Base-by-base conservation (phyloP, 1,140 invertebrate genomes). In the Theocolax elegans region DNA sequence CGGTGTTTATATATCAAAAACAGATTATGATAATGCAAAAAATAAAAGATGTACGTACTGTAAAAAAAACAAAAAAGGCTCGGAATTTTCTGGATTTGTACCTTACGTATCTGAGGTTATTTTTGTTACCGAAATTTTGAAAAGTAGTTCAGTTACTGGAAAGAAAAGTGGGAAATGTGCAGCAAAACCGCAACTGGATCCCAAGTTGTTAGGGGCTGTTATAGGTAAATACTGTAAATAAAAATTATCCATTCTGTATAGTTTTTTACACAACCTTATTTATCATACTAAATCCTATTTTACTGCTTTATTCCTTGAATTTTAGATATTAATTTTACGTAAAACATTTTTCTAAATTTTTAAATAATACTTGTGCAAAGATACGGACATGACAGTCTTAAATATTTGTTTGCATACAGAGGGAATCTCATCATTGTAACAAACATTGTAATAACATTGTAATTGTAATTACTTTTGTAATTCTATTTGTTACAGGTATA, bases 1-100 rank as follows among this genome's bases (percentile, higher is more conserved):
- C n/a, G 12, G 3, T 17, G 13, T 54, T 54, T 31, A 54, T 54
- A 31, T 35, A 31, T 51, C 48, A 23, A 51, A 51, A 25, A 27
- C 12, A 3, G 19, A 51, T 0, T 51, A 51, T 51, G 23, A 54
- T 31, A 54, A 29, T 31, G 51, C 51, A 4, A 54, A 31, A 17
- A 54, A 54, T 17, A 54, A 54, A 35, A 19, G n/a, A 8, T 54
- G 31, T 31, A 54, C 29, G n/a, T 54, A 54, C 7, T 31, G 27
- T 15, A 54, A 54, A 31, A 54, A 54, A 53, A 17, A 54, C 9
- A 54, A 54, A 31, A 35, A 54, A 54, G 25, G 27, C 2, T 29
- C 51, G 4, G 15, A 31, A 31, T 54, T 25, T 54, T 54, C 51
- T n/a, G 51, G 51, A 31, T 54, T 54, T 54, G 51, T 54, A 31